A percentile compares a stretch with the other conserved stretches of the same genome.
These are phyloP conservation scores for Melieria picta DNA, from an alignment of 2,888 invertebrate species.

Conservation along the genomic window DNA sequence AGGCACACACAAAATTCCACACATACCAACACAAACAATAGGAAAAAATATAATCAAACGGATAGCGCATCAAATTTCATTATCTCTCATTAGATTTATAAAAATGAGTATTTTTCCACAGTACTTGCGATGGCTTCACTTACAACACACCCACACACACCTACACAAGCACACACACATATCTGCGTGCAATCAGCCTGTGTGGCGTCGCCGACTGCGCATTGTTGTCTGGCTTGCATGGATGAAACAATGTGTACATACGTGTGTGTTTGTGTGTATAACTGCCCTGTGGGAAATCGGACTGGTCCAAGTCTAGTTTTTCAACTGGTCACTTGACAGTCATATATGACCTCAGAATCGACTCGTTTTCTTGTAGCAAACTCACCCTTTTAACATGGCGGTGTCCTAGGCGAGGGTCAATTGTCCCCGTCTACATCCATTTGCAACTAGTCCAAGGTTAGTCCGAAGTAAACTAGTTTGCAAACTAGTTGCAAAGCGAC, in stretches of 20 bases:
- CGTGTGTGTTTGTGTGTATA: background rate
- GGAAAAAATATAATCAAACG: constrained; percentile 33
- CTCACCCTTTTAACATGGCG: too few species aligned
- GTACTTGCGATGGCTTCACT: background rate
- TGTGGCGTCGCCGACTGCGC: background rate
- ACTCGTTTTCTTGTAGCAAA: too few species aligned
- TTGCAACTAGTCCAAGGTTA: too few species aligned
- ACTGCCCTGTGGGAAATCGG: too few species aligned
- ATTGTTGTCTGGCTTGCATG: background rate
- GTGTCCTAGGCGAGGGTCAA: too few species aligned
- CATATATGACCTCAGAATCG: too few species aligned
- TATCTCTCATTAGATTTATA: constrained; percentile 59
- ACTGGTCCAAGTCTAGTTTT: too few species aligned
- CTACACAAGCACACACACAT: background rate
- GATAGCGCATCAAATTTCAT: constrained; percentile 55
- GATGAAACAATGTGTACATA: background rate
- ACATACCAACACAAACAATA: background rate
- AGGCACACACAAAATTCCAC: background rate
- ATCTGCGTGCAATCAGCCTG: background rate
- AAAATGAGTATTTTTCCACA: constrained; percentile 38
- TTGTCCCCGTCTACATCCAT: too few species aligned
- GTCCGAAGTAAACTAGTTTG: too few species aligned
- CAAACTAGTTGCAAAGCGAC: too few species aligned
- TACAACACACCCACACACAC: too few species aligned
- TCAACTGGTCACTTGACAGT: too few species aligned